phyloP scores from a whole-genome alignment of 2,113 vertebrate species.

The Leptobrachium ailaonicum region DNA sequence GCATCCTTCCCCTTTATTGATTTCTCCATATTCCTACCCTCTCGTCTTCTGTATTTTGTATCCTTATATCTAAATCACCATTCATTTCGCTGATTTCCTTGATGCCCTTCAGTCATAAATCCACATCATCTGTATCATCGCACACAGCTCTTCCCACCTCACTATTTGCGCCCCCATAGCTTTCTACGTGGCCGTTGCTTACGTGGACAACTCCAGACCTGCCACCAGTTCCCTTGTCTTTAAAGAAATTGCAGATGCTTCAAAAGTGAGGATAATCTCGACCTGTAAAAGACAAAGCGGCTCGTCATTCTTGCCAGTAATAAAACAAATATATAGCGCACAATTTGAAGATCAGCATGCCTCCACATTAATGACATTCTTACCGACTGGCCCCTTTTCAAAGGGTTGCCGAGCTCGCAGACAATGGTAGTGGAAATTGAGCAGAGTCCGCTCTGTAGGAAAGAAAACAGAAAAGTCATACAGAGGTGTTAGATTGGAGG shows the following conservation, averaged over 20 bases:
- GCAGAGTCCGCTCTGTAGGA: slow-evolving; percentile 63
- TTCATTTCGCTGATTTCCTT: neutral
- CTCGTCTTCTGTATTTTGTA: too few species aligned
- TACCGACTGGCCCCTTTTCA: slow-evolving; percentile 80
- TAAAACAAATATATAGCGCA: neutral
- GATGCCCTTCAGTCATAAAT: neutral
- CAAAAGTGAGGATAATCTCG: slow-evolving; percentile 73
- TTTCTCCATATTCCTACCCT: too few species aligned
- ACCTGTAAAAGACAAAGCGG: slow-evolving; percentile 61
- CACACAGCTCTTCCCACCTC: too few species aligned
- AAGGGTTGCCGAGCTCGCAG: slow-evolving; percentile 89
- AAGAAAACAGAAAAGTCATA: neutral
- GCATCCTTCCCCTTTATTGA: too few species aligned
- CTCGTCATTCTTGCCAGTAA: neutral
- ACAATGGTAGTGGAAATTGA: slow-evolving; percentile 61
- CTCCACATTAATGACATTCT: slow-evolving; percentile 22
- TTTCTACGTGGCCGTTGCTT: slow-evolving; percentile 56
- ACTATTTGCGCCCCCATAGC: neutral
- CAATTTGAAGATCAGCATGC: neutral
- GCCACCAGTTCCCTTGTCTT: slow-evolving; percentile 71
- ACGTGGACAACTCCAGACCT: slow-evolving; percentile 85
- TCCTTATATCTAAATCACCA: too few species aligned
- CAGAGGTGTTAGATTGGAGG: neutral
- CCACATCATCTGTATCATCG: too few species aligned
- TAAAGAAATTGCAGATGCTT: slow-evolving; percentile 75